Evolutionary conservation across 2,797 vertebrate species (phyloP), one percentile per base, ranked within the genome.

Genomic region (Tragelaphus oryx): DNA sequence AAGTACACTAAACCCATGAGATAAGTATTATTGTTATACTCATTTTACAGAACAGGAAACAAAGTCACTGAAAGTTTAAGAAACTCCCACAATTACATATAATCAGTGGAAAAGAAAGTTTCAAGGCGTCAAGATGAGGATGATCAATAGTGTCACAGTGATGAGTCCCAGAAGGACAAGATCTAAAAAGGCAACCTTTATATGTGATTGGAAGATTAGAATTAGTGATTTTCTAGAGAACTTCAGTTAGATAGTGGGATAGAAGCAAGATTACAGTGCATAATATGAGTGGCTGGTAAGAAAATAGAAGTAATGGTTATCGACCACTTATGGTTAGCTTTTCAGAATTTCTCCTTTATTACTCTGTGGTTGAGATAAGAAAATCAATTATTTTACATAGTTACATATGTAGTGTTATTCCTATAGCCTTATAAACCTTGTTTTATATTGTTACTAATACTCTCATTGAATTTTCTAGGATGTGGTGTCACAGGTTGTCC

Each of bases 401-500:
- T 90, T 87, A 91, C n/a, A 74, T 62, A 41, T 93, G 37, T 86
- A 80, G 22, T 88, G 6, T 92, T 89, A 90, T 90, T 96, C 30
- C 50, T 50, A 8, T 82, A 78, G n/a, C 52, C 10, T 95, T 14
- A 50, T 84, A 57, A 87, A 96, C 88, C 37, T 87, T 93, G 2
- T 93, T 88, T 90, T 78, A 83, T 88, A 71, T 86, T 92, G n/a
- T 81, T 91, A 81, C 33, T 96, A 75, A 85, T 46, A 71, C 78
- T 79, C 26, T 57, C 48, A 2, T 54, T 80, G 17, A 55, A 20
- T 96, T 57, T 93, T 57, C 28, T 93, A 97, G 97, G 87, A 98
- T 99, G 98, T 98, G 98, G 98, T 97, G 79, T 75, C 78, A 60
- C 74, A 96, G 95, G 87, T 95, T 98, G 93, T 83, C 30, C 0